phyloP scores from a whole-genome alignment of 2,113 vertebrate species.

The Podarcis cretensis region DNA sequence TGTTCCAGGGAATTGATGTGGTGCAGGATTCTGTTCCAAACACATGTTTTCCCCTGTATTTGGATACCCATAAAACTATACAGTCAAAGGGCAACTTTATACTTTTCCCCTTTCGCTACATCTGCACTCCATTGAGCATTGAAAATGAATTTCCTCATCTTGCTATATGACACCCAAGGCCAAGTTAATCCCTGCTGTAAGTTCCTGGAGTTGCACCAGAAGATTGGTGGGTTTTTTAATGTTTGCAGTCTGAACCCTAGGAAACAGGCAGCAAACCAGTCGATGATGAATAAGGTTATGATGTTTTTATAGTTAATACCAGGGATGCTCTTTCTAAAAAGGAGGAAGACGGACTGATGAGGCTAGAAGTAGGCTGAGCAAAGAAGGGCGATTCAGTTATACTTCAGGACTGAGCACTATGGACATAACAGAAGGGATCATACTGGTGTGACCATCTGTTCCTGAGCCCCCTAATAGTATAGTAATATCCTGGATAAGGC shows the following conservation, averaged over 20 bases:
- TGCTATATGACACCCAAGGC: slow-evolving; percentile 5
- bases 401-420: background rate
- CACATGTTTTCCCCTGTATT: slow-evolving; percentile 27
- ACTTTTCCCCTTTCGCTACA: slow-evolving; percentile 13
- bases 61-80: slow-evolving; percentile 18
- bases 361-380: background rate
- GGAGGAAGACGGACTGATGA: background rate
- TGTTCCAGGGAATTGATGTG: slow-evolving; percentile 17
- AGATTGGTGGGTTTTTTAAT: background rate
- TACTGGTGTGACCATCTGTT: background rate
- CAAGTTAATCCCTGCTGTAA: slow-evolving; percentile 12
- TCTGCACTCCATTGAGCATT: slow-evolving; percentile 25
- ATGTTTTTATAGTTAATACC: background rate
- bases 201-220: background rate
- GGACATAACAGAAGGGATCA: background rate
- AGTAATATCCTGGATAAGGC: background rate
- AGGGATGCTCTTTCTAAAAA: background rate
- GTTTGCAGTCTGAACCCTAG: background rate
- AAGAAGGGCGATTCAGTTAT: background rate
- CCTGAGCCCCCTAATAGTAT: background rate
- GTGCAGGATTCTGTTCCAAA: slow-evolving; percentile 15
- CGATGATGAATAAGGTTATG: background rate
- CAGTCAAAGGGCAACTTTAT: slow-evolving; percentile 18
- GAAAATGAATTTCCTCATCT: slow-evolving; percentile 41
- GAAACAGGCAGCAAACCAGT: background rate